These are phyloP conservation scores for Leucosticte australis DNA, from an alignment of 2,113 vertebrate species.

Conservation along the genomic window DNA sequence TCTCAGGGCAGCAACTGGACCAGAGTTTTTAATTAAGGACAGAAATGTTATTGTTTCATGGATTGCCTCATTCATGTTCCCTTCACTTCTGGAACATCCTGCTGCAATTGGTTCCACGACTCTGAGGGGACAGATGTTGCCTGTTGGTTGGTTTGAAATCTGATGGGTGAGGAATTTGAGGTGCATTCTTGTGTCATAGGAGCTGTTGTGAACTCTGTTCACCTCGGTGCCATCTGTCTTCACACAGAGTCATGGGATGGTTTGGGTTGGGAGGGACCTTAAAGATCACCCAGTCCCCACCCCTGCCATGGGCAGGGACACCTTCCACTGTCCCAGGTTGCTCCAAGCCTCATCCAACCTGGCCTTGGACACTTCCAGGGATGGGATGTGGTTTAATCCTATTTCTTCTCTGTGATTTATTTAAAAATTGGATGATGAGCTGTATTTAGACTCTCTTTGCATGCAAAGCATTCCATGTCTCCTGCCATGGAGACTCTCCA, in stretches of 20 bases:
- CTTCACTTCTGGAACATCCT: not conserved
- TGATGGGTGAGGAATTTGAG: not conserved
- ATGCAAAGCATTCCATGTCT: not conserved
- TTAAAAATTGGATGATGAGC: not conserved
- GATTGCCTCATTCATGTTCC: not conserved
- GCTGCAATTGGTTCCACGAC: not conserved
- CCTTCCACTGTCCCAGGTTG: not conserved
- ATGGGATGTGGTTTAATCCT: fast-evolving
- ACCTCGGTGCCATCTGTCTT: fast-evolving
- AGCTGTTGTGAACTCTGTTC: not conserved
- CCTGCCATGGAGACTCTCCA: not conserved
- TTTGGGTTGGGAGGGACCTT: not conserved
- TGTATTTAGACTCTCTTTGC: not conserved
- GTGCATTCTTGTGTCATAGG: not conserved
- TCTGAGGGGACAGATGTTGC: not conserved
- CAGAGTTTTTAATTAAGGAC: not conserved
- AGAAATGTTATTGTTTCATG: not conserved
- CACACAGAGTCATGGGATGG: not conserved
- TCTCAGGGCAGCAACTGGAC: not conserved
- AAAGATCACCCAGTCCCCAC: not conserved
- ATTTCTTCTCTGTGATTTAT: not conserved
- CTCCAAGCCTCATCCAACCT: fast-evolving
- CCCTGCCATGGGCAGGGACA: not conserved
- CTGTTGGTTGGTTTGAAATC: not conserved
- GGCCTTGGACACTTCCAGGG: not conserved